These are phyloP conservation scores for Apotomis turbidana DNA, from an alignment of 2,888 invertebrate species.

Conservation along the genomic window DNA sequence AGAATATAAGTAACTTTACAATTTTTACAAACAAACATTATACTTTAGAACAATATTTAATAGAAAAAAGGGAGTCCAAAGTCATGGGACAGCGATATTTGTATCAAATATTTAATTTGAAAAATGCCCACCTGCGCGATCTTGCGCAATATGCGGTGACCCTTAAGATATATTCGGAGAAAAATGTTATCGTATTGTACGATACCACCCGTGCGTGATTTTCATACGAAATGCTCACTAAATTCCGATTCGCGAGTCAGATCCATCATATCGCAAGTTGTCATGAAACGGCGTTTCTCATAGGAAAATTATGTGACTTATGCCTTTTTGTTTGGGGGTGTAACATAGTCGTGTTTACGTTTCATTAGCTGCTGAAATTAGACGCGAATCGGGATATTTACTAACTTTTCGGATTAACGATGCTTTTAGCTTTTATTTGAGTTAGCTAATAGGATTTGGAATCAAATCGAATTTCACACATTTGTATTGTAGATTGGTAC, in stretches of 20 bases:
- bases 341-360: constrained; percentile 29
- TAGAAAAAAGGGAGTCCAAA: no score
- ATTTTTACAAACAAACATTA: no score
- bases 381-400: constrained; percentile 18
- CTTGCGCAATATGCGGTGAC: background rate
- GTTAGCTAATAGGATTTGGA: background rate
- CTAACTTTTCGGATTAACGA: constrained; percentile 16
- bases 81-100: no score
- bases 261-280: constrained; percentile 20
- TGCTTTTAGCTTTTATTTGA: constrained; percentile 25
- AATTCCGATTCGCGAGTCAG: constrained; percentile 24
- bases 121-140: no score
- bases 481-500: background rate
- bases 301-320: background rate
- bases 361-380: constrained; percentile 40
- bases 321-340: background rate
- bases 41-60: no score
- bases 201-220: constrained; percentile 16
- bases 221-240: constrained; percentile 11
- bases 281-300: background rate
- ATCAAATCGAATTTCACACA: background rate
- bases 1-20: no score
- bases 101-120: no score
- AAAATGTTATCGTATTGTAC: constrained; percentile 17
- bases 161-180: constrained; percentile 7